Evolutionary conservation across 2,888 invertebrate genomes (phyloP).

Genomic region (Malthinus seriepunctatus): DNA sequence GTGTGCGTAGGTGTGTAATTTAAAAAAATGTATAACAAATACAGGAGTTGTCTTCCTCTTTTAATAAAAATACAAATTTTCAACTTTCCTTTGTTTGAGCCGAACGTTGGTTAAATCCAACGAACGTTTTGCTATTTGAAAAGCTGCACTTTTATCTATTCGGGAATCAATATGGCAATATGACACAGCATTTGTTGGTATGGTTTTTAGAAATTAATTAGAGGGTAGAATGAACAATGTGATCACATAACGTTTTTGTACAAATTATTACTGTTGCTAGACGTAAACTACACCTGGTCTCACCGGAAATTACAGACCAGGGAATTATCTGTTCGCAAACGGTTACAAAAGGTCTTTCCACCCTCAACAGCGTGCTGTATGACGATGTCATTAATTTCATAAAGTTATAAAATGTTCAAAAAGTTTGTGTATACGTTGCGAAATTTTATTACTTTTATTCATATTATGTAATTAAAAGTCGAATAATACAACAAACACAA

Average conservation of each 20-base stretch:
- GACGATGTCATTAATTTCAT: slow-evolving; percentile 1
- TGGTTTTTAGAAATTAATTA: slow-evolving; percentile 23
- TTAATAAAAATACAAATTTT: no score
- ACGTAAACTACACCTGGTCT: slow-evolving; percentile 23
- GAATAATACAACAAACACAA: no score
- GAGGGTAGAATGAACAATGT: slow-evolving; percentile 16
- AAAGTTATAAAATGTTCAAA: no score
- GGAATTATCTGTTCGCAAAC: slow-evolving; percentile 18
- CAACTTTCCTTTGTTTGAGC: no score
- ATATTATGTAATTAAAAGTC: no score
- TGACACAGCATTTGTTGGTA: slow-evolving; percentile 11
- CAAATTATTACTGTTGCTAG: slow-evolving; percentile 22
- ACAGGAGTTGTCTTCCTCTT: no score
- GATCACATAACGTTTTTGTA: slow-evolving; percentile 19
- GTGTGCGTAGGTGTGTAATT: slow-evolving; percentile 10
- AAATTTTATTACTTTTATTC: no score
- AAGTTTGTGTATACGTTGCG: no score
- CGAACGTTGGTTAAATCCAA: no score
- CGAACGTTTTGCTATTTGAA: neutral
- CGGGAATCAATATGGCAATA: neutral
- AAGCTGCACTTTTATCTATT: neutral
- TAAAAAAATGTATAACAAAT: no score
- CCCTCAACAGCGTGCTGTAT: neutral
- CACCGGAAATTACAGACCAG: slow-evolving; percentile 27
- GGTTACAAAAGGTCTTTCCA: slow-evolving; percentile 2